Evolutionary conservation across 2,797 vertebrate genomes (phyloP).

Genomic region (Psittacula derbiana): DNA sequence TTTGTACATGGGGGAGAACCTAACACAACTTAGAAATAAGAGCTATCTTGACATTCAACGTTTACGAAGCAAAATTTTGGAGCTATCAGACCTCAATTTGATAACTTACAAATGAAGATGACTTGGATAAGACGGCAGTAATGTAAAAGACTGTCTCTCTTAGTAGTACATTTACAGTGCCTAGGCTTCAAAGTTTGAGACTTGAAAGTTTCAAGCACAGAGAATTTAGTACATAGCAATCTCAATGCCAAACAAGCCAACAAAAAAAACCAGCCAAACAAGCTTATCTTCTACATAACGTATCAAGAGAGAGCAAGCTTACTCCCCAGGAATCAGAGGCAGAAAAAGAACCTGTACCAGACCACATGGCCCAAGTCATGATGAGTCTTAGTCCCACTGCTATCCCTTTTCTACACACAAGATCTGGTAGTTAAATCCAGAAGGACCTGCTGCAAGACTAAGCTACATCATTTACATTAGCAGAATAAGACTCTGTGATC

Average conservation of each 20-base stretch:
- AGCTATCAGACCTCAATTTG: neutral
- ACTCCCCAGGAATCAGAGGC: neutral
- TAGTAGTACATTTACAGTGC: neutral
- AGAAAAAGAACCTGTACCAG: neutral
- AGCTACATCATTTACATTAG: neutral
- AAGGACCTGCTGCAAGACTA: neutral
- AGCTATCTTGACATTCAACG: neutral
- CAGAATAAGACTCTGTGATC: neutral
- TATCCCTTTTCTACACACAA: neutral
- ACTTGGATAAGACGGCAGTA: neutral
- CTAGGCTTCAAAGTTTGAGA: neutral
- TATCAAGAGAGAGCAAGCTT: neutral
- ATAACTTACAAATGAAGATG: neutral
- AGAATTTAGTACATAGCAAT: neutral
- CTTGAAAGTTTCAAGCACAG: neutral
- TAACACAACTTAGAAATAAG: neutral
- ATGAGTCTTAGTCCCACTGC: neutral
- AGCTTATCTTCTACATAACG: neutral
- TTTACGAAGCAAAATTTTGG: neutral
- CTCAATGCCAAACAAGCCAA: neutral
- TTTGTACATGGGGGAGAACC: neutral
- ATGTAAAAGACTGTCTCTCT: neutral
- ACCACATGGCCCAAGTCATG: rapidly evolving
- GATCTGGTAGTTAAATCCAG: neutral
- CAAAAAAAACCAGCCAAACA: neutral